These are phyloP conservation scores for Fulica atra DNA, from an alignment of 2,113 vertebrate species.

Conservation along the genomic window DNA sequence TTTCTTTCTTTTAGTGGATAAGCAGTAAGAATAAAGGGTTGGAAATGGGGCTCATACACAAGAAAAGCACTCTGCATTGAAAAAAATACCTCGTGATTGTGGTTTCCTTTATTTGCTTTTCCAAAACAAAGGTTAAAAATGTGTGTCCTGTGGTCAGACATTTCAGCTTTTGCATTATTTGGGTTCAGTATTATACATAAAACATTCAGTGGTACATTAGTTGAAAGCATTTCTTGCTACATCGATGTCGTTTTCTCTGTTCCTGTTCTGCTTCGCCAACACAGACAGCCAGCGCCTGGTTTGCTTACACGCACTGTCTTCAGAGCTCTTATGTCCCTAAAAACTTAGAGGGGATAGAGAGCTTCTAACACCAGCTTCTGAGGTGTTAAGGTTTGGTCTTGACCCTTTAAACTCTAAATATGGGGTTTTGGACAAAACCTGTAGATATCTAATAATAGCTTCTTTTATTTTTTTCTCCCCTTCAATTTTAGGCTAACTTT, in stretches of 20 bases:
- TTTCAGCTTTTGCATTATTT: neutral
- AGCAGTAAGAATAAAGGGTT: neutral
- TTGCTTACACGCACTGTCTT: neutral
- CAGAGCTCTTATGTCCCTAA: neutral
- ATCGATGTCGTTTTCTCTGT: neutral
- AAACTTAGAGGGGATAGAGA: neutral
- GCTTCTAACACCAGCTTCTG: neutral
- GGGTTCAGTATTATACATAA: neutral
- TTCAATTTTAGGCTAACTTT: slow-evolving; percentile 86
- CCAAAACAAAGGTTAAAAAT: neutral
- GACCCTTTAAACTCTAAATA: neutral
- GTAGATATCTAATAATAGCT: neutral
- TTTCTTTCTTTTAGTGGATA: neutral
- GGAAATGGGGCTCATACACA: neutral
- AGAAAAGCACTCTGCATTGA: neutral
- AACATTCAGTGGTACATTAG: neutral
- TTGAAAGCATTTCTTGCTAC: neutral
- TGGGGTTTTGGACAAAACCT: neutral
- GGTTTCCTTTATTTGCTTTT: neutral
- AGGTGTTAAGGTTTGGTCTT: neutral
- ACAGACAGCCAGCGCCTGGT: accelerated
- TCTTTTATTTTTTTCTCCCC: neutral
- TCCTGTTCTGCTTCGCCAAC: neutral
- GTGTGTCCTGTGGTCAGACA: neutral
- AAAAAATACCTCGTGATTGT: neutral